phyloP scores from a whole-genome alignment of 2,888 invertebrate species.

The Melanchra persicariae region DNA sequence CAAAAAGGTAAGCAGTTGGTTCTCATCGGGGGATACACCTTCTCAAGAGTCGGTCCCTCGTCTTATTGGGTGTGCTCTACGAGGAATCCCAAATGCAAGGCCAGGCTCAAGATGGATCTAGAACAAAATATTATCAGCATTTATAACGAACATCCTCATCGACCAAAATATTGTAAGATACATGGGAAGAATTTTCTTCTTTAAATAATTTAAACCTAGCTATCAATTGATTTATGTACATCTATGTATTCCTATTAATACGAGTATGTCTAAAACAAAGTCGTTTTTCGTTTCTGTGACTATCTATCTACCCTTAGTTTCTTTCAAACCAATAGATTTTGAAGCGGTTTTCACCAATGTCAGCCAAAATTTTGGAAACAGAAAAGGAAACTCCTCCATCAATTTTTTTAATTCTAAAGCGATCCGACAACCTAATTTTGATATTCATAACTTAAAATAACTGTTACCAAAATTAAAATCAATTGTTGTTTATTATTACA shows the following conservation, averaged over 20 bases:
- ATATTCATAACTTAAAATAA: background rate
- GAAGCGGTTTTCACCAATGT: background rate
- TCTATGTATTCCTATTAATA: background rate
- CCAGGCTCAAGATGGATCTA: slow-evolving; percentile 48
- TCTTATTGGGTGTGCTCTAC: slow-evolving; percentile 63
- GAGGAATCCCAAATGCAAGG: slow-evolving; percentile 59
- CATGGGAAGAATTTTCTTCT: slow-evolving; percentile 9
- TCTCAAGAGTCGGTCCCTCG: slow-evolving; percentile 34
- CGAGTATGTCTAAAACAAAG: background rate
- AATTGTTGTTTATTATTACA: background rate
- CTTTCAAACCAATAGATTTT: background rate
- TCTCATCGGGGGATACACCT: slow-evolving; percentile 71
- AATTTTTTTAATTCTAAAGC: background rate
- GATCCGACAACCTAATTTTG: background rate
- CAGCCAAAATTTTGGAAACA: background rate
- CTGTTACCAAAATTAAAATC: background rate
- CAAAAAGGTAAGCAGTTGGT: slow-evolving; percentile 63
- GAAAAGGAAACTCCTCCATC: background rate
- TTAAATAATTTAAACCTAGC: background rate
- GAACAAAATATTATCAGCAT: slow-evolving; percentile 32
- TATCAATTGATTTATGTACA: background rate
- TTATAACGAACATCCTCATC: slow-evolving; percentile 50
- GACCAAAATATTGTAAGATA: slow-evolving; percentile 29
- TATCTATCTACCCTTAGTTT: background rate
- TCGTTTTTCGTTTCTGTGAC: background rate